phyloP scores from a whole-genome alignment of 2,888 invertebrate species.

The Terebella lapidaria region DNA sequence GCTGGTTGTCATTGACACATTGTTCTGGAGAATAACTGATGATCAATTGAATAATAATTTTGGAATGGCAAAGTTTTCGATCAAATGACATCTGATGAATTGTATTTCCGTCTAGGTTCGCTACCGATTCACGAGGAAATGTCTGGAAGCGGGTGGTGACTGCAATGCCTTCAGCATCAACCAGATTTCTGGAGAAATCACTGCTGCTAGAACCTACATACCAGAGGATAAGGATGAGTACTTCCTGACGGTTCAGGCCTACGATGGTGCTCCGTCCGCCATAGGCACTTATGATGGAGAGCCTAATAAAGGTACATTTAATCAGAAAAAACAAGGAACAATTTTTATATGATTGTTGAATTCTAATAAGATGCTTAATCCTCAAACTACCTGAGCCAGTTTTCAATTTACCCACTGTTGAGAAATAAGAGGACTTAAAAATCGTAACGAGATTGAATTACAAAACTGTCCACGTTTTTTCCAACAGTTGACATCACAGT shows the following conservation, averaged over 20 bases:
- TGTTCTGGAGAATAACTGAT: not conserved
- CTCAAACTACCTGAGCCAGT: too few species aligned
- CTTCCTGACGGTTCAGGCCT: slow-evolving; percentile 92
- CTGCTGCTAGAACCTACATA: slow-evolving; percentile 5
- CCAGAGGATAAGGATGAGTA: slow-evolving; percentile 56
- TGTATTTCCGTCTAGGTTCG: not conserved
- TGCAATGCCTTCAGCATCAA: slow-evolving; percentile 15
- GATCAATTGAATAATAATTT: not conserved
- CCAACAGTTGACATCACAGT: not conserved
- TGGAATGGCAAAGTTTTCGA: too few species aligned
- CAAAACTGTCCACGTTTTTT: too few species aligned
- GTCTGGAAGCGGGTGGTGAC: slow-evolving; percentile 10
- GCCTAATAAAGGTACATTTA: slow-evolving; percentile 16
- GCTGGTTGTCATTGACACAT: not conserved
- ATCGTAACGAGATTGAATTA: too few species aligned
- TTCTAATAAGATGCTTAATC: too few species aligned
- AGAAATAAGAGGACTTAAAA: too few species aligned
- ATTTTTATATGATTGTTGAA: too few species aligned
- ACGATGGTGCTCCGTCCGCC: slow-evolving; percentile 90
- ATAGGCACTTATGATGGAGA: slow-evolving; percentile 1
- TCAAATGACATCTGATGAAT: too few species aligned
- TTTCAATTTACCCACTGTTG: too few species aligned
- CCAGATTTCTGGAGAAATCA: slow-evolving; percentile 18
- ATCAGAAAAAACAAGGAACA: too few species aligned
- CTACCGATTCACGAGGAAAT: not conserved